Conservation (phyloP, 2,113 vertebrate species). For the Ranitomeya variabilis region DNA sequence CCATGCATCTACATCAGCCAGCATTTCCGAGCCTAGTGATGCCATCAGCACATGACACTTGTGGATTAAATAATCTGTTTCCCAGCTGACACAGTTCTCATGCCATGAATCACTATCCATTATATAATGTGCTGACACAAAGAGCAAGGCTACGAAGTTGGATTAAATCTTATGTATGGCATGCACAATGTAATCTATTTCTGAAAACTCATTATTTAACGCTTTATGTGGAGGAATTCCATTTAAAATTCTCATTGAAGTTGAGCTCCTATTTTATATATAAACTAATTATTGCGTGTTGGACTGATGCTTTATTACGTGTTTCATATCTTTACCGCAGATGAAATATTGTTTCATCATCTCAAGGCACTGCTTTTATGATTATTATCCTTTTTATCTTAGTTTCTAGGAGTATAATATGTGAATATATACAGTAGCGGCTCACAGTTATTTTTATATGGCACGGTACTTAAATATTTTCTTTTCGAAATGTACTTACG, state of each 20-base stretch:
- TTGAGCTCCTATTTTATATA: not conserved
- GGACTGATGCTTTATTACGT: not conserved
- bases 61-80: not conserved
- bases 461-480: too few relatives aligned
- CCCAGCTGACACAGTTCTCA: not conserved
- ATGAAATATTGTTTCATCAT: not conserved
- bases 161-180: not conserved
- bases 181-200: not conserved
- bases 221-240: not conserved
- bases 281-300: not conserved
- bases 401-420: not conserved
- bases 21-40: not conserved
- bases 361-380: not conserved
- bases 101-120: not conserved
- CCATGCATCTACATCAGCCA: not conserved
- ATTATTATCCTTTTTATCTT: not conserved
- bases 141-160: not conserved
- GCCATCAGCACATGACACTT: not conserved
- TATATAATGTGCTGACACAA: not conserved
- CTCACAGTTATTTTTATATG: too few relatives aligned
- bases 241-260: not conserved
- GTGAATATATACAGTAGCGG: not conserved
- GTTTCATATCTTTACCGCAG: too few relatives aligned
- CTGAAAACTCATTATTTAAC: not conserved
- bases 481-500: too few relatives aligned